Conservation (phyloP, 2,113 vertebrate species). For the Sminthopsis crassicaudata region DNA sequence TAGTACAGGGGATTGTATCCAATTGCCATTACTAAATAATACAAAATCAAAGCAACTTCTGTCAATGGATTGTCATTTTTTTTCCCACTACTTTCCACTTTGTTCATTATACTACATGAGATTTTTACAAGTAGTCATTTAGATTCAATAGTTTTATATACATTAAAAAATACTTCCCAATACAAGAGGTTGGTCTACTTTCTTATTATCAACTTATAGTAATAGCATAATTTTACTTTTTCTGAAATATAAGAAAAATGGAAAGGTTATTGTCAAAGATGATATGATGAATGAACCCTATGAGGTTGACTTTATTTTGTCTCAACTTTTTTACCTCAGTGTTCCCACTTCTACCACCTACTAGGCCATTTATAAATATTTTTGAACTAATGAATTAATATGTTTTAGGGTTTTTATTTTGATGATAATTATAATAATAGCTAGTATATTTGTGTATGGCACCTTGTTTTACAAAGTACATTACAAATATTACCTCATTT, state of each 20-base stretch:
- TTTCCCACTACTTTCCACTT: neutral
- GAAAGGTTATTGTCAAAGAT: neutral
- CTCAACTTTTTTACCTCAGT: neutral
- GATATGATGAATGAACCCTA: neutral
- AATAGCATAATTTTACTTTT: slow-evolving; percentile 3
- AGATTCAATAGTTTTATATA: neutral
- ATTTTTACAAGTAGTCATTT: neutral
- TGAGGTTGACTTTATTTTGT: neutral
- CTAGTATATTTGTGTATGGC: neutral
- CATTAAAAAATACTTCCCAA: neutral
- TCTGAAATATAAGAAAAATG: neutral
- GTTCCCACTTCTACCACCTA: neutral
- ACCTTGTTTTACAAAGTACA: neutral
- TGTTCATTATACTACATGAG: neutral
- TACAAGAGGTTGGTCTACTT: neutral
- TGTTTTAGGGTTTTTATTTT: neutral
- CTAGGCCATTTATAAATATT: neutral
- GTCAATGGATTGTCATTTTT: neutral
- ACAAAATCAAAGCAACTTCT: neutral
- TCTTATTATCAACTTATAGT: neutral
- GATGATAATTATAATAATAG: neutral
- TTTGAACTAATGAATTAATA: neutral
- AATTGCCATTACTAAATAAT: neutral
- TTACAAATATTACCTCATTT: neutral
- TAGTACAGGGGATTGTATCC: neutral